Evolutionary conservation across 2,113 vertebrate species (phyloP).

Genomic region (Sprattus sprattus): DNA sequence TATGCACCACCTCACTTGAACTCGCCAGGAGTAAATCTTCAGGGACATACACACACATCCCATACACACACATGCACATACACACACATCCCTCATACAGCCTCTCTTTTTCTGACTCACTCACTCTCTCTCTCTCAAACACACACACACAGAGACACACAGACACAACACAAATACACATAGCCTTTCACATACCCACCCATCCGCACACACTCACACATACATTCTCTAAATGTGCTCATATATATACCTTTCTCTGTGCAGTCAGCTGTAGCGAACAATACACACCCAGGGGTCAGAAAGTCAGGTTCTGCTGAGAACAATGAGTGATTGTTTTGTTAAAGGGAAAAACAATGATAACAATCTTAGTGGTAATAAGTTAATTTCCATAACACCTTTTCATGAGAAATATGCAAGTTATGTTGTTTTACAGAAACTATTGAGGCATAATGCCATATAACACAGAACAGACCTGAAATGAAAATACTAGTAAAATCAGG

Average conservation of each 20-base stretch:
- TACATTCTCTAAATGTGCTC: neutral
- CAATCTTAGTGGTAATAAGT: neutral
- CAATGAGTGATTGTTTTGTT: neutral
- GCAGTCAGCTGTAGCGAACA: neutral
- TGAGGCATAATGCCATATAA: too few species aligned
- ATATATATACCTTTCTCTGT: neutral
- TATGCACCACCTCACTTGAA: conserved; percentile 5
- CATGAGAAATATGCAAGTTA: neutral
- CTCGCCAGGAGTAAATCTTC: conserved; percentile 10
- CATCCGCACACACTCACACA: neutral
- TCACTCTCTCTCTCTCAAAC: neutral
- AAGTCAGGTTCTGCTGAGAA: neutral
- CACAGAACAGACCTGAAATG: too few species aligned
- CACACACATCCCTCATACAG: neutral
- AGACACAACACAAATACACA: neutral
- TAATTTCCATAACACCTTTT: neutral
- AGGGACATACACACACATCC: neutral
- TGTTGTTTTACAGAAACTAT: neutral
- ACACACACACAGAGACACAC: neutral
- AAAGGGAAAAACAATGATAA: neutral
- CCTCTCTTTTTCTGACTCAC: neutral
- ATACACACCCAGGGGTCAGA: neutral
- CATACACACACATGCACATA: neutral
- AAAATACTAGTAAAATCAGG: too few species aligned
- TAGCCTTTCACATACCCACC: neutral